Conservation (phyloP, 1,140 invertebrate species). For the Trichonephila inaurata region DNA sequence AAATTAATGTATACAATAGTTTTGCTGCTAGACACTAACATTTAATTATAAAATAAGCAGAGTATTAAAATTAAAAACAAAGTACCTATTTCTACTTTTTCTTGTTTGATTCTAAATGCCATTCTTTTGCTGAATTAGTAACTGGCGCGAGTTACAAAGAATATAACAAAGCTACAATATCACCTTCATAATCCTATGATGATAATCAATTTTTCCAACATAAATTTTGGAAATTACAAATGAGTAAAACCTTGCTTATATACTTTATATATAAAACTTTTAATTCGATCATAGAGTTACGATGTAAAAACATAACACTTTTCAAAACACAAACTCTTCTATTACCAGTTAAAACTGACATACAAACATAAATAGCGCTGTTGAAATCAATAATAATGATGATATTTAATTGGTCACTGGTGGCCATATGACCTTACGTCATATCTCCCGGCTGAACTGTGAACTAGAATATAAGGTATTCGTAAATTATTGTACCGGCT, state of each 20-base stretch:
- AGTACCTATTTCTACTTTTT: constrained; percentile 55
- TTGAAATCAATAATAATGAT: background rate
- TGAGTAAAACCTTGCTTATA: too few relatives aligned
- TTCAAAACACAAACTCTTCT: background rate
- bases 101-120: constrained; percentile 69
- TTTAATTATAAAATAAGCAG: background rate
- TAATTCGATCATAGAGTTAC: background rate
- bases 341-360: background rate
- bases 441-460: background rate
- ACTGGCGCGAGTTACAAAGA: too few relatives aligned
- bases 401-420: background rate
- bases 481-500: background rate
- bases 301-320: too few relatives aligned
- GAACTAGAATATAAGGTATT: background rate
- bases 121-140: background rate
- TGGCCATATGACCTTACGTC: background rate
- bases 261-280: too few relatives aligned
- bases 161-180: too few relatives aligned
- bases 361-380: constrained; percentile 10
- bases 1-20: too few relatives aligned
- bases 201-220: too few relatives aligned
- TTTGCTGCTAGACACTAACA: too few relatives aligned
- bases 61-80: background rate
- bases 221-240: too few relatives aligned
- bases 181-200: too few relatives aligned